Evolutionary conservation across 2,113 vertebrate genomes (phyloP).

Genomic region (Apus apus): DNA sequence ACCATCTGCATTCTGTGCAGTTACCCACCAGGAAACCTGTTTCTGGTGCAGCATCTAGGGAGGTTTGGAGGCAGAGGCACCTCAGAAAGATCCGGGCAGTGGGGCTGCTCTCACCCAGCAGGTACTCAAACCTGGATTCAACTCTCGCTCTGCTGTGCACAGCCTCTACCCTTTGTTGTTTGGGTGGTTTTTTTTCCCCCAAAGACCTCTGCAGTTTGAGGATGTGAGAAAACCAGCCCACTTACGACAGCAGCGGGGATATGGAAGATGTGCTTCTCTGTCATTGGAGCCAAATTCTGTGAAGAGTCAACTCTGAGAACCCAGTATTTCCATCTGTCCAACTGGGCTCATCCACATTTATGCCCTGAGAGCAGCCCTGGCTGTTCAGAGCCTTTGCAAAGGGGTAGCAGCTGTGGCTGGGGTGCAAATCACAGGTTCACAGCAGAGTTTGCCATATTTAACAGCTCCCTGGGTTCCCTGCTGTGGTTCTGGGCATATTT

Average conservation of each 20-base stretch:
- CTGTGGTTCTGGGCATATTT: not conserved
- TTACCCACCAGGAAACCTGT: not conserved
- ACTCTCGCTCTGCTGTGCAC: fast-evolving
- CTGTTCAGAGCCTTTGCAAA: not conserved
- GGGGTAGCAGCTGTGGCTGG: not conserved
- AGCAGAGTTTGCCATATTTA: not conserved
- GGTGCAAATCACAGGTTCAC: fast-evolving
- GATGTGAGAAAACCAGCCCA: not conserved
- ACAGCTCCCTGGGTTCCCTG: not conserved
- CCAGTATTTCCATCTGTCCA: too few species aligned
- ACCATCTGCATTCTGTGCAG: not conserved
- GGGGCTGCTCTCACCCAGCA: not conserved
- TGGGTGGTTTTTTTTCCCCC: too few species aligned
- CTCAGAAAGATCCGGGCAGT: not conserved
- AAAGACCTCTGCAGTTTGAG: not conserved
- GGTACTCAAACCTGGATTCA: not conserved
- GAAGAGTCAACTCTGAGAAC: fast-evolving
- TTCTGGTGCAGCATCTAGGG: not conserved
- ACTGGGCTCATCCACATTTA: fast-evolving
- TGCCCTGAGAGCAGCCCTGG: not conserved
- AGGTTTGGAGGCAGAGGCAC: not conserved
- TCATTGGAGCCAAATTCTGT: not conserved
- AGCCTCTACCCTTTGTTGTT: too few species aligned
- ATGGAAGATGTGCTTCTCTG: not conserved
- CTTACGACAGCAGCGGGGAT: not conserved